Evolutionary conservation across 2,797 vertebrate genomes (phyloP), one percentile per base, ranked within the genome.

Genomic region (Parauchenoglanis punctatus): DNA sequence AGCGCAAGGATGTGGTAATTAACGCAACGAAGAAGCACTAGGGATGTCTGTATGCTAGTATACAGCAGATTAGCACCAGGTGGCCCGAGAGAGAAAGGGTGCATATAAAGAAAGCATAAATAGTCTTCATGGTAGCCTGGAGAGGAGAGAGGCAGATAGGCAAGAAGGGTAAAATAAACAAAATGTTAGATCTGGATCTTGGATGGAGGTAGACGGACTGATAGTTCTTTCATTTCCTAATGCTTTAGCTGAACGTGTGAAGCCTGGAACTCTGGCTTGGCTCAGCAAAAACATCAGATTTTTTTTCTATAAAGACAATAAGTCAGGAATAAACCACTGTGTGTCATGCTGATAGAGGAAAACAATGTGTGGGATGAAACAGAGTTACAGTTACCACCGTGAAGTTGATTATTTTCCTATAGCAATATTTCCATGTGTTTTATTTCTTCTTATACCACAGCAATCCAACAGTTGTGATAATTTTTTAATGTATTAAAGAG

Each of bases 1-100:
- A 77, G 59, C 5, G 61, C 15, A 40, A 56, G 70, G 31, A 67
- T 56, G 86, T 46, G 61, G 63, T 58, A 86, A 86, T 84, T 75
- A 86, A 78, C 31, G 28, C 56, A 28, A n/a, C 78, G 25, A 1
- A 61, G 83, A 23, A 63, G 84, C 58, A 70, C 18, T 15, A 35
- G 31, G 65, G 73, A 31, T 78, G 80, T 70, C 10, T 67, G n/a
- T 54, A 35, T 40, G 78, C 18, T 44, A 25, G 56, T 31, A 80
- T 40, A 59, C 18, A 25, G 56, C 18, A 25, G 20, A 81, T 61
- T n/a, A 61, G 78, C 78, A 44, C 56, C 35, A 81, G 78, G 78
- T 61, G 78, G 78, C 78, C 78, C 61, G 78, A 81, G 78, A 58
- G 54, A 56, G 49, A 44, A 15, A 80, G 31, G 0, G n/a, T 20